Evolutionary conservation across 2,888 invertebrate genomes (phyloP).

Genomic region (Galerucella calmariensis): DNA sequence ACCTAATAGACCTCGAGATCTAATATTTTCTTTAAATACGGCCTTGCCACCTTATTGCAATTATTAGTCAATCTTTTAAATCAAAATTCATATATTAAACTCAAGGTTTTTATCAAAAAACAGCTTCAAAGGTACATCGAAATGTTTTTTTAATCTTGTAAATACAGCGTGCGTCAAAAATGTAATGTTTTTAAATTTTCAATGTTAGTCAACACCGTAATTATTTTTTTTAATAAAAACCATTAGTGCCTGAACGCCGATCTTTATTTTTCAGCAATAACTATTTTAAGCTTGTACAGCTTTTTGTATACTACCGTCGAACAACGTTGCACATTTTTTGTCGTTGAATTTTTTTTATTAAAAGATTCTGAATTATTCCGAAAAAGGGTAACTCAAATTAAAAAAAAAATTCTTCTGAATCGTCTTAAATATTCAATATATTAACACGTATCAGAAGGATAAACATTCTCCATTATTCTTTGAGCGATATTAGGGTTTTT

Average conservation of each 20-base stretch:
- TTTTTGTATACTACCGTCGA: constrained; percentile 43
- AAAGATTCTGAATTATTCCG: background rate
- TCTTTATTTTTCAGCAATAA: constrained; percentile 42
- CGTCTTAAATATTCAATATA: too few relatives aligned
- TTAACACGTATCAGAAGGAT: background rate
- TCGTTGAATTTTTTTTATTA: background rate
- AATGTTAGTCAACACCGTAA: background rate
- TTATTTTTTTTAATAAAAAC: constrained; percentile 30
- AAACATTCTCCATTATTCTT: background rate
- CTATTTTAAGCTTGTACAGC: constrained; percentile 44
- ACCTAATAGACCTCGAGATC: too few relatives aligned
- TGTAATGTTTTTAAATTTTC: background rate
- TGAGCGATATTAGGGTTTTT: too few relatives aligned
- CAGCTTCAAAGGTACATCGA: background rate
- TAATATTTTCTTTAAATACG: too few relatives aligned
- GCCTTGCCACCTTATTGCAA: too few relatives aligned
- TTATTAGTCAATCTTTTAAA: too few relatives aligned
- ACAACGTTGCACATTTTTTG: constrained; percentile 41
- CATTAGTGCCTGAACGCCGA: constrained; percentile 51
- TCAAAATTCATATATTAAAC: too few relatives aligned
- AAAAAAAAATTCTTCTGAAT: background rate
- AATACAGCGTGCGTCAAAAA: background rate
- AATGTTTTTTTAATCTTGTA: background rate
- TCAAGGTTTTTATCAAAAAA: too few relatives aligned
- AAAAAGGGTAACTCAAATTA: background rate